phyloP scores from a whole-genome alignment of 2,113 vertebrate species.

The Ardeotis arabs region DNA sequence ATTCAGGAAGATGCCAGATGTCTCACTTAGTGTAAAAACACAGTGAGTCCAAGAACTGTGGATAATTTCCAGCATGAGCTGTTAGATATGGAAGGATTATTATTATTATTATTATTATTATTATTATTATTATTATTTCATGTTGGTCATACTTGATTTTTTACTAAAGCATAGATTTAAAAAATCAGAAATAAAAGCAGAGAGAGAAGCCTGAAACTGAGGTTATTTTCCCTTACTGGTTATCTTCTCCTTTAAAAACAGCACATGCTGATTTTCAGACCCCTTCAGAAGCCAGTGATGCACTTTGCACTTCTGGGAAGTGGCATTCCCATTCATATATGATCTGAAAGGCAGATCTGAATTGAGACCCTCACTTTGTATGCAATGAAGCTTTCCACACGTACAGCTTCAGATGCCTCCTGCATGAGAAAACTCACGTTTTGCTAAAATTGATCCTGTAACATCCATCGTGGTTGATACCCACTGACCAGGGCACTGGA shows the following conservation, averaged over 20 bases:
- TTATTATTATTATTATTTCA: background rate
- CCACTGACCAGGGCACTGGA: background rate
- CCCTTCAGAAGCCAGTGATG: slow-evolving; percentile 38
- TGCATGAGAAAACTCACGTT: background rate
- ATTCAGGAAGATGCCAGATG: slow-evolving; percentile 48
- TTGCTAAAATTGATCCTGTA: background rate
- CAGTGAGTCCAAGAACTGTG: slow-evolving; percentile 8
- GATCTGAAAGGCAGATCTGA: background rate
- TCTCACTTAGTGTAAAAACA: background rate
- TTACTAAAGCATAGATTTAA: slow-evolving; percentile 9
- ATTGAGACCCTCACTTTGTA: background rate
- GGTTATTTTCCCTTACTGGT: slow-evolving; percentile 4
- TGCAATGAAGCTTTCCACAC: background rate
- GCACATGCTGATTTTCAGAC: slow-evolving; percentile 27
- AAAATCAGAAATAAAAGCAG: slow-evolving; percentile 17
- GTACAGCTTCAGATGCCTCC: background rate
- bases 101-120: background rate
- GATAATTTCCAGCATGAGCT: slow-evolving; percentile 43
- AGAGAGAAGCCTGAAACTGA: slow-evolving; percentile 30
- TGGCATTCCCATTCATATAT: background rate
- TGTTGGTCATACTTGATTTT: background rate
- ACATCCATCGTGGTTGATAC: background rate
- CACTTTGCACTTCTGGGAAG: background rate
- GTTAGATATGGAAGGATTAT: background rate
- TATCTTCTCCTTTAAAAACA: slow-evolving; percentile 5